A percentile compares a stretch with the other conserved stretches of the same genome.
Conservation (phyloP, 92 coral and sea anemone genomes). For the Micromussa lordhowensis region DNA sequence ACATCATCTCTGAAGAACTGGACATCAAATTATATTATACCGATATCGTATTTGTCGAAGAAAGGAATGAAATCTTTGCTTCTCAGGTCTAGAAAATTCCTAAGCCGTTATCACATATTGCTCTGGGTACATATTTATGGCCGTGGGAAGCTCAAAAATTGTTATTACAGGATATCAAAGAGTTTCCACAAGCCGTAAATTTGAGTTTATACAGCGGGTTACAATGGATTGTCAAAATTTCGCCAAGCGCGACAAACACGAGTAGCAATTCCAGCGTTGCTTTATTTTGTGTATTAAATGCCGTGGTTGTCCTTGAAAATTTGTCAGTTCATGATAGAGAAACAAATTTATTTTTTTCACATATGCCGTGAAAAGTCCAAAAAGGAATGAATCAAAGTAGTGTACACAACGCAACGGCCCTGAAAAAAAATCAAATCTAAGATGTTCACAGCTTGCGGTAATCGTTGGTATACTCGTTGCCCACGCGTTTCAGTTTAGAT, state of each 20-base stretch:
- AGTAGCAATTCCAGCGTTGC: neutral
- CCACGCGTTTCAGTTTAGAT: neutral
- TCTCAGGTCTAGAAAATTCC: neutral
- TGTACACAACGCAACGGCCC: neutral
- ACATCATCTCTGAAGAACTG: neutral
- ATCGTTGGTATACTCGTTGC: neutral
- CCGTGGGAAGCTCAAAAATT: neutral
- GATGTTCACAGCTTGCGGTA: neutral
- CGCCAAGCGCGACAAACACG: neutral
- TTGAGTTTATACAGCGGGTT: neutral
- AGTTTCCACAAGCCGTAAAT: neutral
- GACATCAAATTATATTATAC: neutral
- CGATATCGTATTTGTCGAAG: neutral
- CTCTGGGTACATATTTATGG: neutral
- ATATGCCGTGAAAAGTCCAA: no score
- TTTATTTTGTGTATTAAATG: neutral
- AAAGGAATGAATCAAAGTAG: neutral
- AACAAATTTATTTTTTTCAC: neutral
- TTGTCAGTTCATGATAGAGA: neutral
- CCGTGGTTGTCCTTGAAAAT: neutral
- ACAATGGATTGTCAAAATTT: neutral
- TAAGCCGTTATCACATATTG: neutral
- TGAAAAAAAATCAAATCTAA: neutral
- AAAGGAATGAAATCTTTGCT: neutral
- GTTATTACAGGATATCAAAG: neutral